Evolutionary conservation across 2,113 vertebrate species (phyloP), one percentile per base, ranked within the genome.

Genomic region (Ivindomyrus marchei): DNA sequence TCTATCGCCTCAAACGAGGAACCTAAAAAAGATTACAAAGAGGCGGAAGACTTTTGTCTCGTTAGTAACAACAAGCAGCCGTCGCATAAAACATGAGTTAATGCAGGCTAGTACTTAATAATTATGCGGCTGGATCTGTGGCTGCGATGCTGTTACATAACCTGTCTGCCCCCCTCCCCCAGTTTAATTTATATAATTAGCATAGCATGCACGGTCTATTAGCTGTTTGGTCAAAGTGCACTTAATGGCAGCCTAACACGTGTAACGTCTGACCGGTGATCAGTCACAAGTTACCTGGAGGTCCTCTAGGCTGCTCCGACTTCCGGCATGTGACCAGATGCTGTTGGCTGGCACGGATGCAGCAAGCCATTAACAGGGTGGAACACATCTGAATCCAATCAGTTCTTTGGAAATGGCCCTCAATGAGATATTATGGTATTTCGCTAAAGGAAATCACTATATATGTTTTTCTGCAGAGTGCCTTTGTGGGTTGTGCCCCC

Each of bases 351-450:
- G 46, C 85, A 56, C 42, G 49, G 31, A 52, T 87, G 50, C 66
- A 21, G 24, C 9, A 31, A 39, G n/a, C 62, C 58, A 90, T 87
- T 50, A 90, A 88, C 89, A 88, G 31, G 13, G 84, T 42, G 39
- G 49, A 70, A 19, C 45, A 70, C 52, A 90, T 88, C 49, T 90
- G 70, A 88, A 56, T 46, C 62, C 46, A 49, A 88, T 90, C 58
- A 83, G 74, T 56, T 77, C 13, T 39, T 56, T 80, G 24, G 49
- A 90, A 88, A 84, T 56, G 8, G 31, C 17, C 88, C 19, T 90
- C 88, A 90, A 88, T 88, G 56, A 17, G 47, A 88, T 80, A 90
- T 88, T 88, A 17, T 11, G n/a, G 27, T 90, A 70, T 87, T 83
- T 19, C 66, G 8, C 11, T 90, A 45, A 74, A 83, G 46, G n/a